Evolutionary conservation across 2,888 invertebrate genomes (phyloP), one percentile per base, ranked within the genome.

Genomic region (Athripsodes cinereus): DNA sequence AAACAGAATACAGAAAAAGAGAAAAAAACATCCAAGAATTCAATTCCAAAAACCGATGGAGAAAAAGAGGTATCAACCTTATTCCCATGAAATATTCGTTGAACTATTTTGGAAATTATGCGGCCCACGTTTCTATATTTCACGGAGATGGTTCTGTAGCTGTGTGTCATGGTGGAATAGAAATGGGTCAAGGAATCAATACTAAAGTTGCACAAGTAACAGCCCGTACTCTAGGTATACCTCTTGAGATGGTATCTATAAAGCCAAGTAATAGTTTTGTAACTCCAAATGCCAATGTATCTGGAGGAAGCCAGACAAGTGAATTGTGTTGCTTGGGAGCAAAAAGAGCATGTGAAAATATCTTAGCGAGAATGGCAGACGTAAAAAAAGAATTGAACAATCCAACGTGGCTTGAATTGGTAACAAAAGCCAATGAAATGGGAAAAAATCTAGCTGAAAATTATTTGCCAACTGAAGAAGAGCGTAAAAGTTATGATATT

Each of bases 101-200:
- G 19, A 67, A 65, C 2, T 76, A 79, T 57, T 73, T 68, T 2
- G 81, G 82, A 22, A 80, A 78, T 53, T 85, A 72, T 61, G 73
- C 81, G 35, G 80, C 82, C 0, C 75, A 81, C 10, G 79, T 89
- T 34, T 80, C 85, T 0, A 79, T 90, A 54, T 88, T 83, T 68
- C 84, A 84, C 50, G 76, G 76, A 0, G 86, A 88, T 69, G 87
- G 84, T 0, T 81, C 83, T 0, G 83, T 91, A 0, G 73, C 83
- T 1, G 75, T 90, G 52, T 73, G 82, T 1, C 88, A 88, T 64
- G 86, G 83, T 1, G 87, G 87, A 0, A 77, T 86, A 21, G 87
- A 87, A 71, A 83, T 85, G 75, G 91, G 91, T 0, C 91, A 92
- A 72, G 91, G 90, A 0, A 81, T 90, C 52, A 74, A 90, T 22